Conservation (phyloP, 2,113 vertebrate genomes). For the Psilopogon haemacephalus region DNA sequence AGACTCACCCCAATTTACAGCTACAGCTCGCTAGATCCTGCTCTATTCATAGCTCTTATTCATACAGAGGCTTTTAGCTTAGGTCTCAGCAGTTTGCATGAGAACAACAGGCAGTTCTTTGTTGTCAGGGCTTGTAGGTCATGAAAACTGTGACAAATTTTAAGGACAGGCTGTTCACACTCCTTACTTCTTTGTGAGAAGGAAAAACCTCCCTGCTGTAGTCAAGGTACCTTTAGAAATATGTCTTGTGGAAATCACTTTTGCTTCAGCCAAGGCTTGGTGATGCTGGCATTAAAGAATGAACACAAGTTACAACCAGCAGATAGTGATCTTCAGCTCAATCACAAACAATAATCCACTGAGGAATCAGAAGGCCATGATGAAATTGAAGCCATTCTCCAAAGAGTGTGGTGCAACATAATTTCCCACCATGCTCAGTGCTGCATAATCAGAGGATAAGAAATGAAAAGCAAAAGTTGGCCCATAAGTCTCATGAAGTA, state of each 20-base stretch:
- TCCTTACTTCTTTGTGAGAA: background rate
- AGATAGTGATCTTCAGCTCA: background rate
- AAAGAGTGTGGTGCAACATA: background rate
- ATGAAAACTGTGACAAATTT: background rate
- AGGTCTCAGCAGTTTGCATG: background rate
- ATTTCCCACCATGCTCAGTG: background rate
- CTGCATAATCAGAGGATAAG: background rate
- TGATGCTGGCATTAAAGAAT: background rate
- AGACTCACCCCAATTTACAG: background rate
- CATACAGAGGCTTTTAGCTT: background rate
- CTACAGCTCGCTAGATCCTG: background rate
- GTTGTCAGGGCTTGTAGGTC: background rate
- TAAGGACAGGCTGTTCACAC: background rate
- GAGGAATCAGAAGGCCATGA: background rate
- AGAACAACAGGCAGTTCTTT: background rate
- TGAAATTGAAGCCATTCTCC: background rate
- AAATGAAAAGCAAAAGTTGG: background rate
- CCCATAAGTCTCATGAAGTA: background rate
- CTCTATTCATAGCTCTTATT: background rate
- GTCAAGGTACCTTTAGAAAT: background rate
- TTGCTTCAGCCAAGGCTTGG: background rate
- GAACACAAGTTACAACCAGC: background rate
- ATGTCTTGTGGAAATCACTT: background rate
- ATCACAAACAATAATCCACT: background rate
- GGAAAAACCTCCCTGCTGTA: background rate